Percentiles rank a stretch among this genome's conserved stretches.
phyloP scores from a whole-genome alignment of 2,797 vertebrate genomes.

The Nyctalus aviator region DNA sequence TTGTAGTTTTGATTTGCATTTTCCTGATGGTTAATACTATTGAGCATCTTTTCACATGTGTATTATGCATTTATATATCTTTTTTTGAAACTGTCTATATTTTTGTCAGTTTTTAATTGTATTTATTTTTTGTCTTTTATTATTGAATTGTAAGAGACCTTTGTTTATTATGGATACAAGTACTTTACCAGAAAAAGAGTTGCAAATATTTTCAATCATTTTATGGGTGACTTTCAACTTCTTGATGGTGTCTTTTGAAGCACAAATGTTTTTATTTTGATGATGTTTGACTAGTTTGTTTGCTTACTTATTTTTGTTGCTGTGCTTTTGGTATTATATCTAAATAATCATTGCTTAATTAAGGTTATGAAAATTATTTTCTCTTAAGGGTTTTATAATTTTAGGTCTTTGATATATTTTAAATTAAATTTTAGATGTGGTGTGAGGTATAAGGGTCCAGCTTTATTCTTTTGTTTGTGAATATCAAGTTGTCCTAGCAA shows the following conservation, averaged over 20 bases:
- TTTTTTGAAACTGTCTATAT: not conserved
- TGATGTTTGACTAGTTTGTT: not conserved
- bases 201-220: not conserved
- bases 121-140: not conserved
- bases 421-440: not conserved
- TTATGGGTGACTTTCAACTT: not conserved
- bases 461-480: not conserved
- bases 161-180: not conserved
- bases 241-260: not conserved
- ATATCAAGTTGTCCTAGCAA: not conserved
- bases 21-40: not conserved
- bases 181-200: not conserved
- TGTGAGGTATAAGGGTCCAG: not conserved
- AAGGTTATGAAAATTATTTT: slow-evolving; percentile 30
- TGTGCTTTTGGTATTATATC: not conserved
- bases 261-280: not conserved
- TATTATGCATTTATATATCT: not conserved
- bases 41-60: not conserved
- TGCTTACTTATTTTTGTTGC: not conserved
- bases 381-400: not conserved
- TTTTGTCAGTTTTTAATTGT: not conserved
- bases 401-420: not conserved
- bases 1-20: not conserved
- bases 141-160: not conserved
- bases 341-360: slow-evolving; percentile 21